phyloP scores from a whole-genome alignment of 2,113 vertebrate genomes.

The Leucosticte australis region DNA sequence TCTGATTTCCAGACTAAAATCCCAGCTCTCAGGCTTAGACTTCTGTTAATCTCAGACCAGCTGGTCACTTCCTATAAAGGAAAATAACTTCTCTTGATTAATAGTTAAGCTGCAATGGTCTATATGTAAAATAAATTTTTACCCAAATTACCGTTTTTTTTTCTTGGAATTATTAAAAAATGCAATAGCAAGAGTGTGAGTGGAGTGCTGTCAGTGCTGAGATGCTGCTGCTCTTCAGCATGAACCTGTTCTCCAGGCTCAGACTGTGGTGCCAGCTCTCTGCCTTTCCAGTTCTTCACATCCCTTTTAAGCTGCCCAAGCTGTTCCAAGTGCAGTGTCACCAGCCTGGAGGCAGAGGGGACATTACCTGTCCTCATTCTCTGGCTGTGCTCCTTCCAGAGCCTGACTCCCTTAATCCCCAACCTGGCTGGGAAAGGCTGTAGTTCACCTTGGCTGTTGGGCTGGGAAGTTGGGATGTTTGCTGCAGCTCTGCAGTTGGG shows the following conservation, averaged over 20 bases:
- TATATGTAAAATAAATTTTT: conserved; percentile 81
- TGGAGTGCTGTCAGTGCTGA: not conserved
- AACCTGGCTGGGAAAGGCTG: not conserved
- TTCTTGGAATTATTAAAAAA: not conserved
- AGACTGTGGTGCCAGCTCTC: not conserved
- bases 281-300: not conserved
- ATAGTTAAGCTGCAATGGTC: conserved; percentile 70
- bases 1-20: not conserved
- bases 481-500: not conserved
- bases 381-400: not conserved
- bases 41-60: conserved; percentile 43
- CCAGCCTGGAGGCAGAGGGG: not conserved
- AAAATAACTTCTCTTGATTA: conserved; percentile 46
- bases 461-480: not conserved
- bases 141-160: conserved; percentile 25
- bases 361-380: not conserved
- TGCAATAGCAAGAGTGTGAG: not conserved
- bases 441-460: not conserved
- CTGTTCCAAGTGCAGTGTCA: not conserved
- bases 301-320: not conserved
- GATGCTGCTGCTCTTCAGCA: not conserved
- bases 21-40: conserved; percentile 32
- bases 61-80: conserved; percentile 13
- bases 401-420: not conserved
- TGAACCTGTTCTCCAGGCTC: not conserved